These are phyloP conservation scores for Argyrosomus japonicus DNA, from an alignment of 2,113 vertebrate species.

Conservation along the genomic window DNA sequence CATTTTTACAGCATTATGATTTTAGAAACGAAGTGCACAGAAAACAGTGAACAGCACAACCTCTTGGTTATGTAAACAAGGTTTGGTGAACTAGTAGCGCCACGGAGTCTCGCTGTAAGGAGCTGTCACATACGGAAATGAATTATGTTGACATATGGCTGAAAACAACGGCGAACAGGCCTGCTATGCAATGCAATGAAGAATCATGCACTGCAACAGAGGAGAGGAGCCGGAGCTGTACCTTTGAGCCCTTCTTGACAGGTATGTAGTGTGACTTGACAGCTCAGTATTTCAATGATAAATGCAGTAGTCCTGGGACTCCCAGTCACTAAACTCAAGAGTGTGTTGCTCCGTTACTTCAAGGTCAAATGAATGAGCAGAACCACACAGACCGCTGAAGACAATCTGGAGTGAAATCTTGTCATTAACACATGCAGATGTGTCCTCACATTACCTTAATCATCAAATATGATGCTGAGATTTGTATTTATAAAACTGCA, in stretches of 20 bases:
- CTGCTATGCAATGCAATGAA: slow-evolving; percentile 83
- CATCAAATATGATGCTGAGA: neutral
- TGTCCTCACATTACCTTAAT: neutral
- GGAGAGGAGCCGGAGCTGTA: slow-evolving; percentile 81
- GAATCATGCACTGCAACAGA: slow-evolving; percentile 85
- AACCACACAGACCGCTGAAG: slow-evolving; percentile 73
- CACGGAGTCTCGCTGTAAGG: slow-evolving; percentile 68
- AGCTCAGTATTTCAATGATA: slow-evolving; percentile 88
- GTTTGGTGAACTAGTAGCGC: slow-evolving; percentile 57
- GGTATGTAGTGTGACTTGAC: slow-evolving; percentile 86
- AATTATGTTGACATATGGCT: slow-evolving; percentile 86
- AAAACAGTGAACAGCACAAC: slow-evolving; percentile 22
- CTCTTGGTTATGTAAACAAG: slow-evolving; percentile 72
- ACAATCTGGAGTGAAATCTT: neutral
- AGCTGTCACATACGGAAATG: slow-evolving; percentile 83
- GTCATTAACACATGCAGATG: neutral
- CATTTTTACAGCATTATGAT: neutral
- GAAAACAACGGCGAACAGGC: slow-evolving; percentile 81
- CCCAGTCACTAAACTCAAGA: slow-evolving; percentile 83
- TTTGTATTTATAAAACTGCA: neutral
- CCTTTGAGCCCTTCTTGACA: slow-evolving; percentile 86
- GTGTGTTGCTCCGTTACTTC: slow-evolving; percentile 79
- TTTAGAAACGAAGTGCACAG: neutral
- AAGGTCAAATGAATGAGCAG: slow-evolving; percentile 83
- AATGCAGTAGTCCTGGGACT: slow-evolving; percentile 88